These are phyloP conservation scores for Notoglanidium macrostoma DNA, from an alignment of 2,797 vertebrate species.

Conservation along the genomic window DNA sequence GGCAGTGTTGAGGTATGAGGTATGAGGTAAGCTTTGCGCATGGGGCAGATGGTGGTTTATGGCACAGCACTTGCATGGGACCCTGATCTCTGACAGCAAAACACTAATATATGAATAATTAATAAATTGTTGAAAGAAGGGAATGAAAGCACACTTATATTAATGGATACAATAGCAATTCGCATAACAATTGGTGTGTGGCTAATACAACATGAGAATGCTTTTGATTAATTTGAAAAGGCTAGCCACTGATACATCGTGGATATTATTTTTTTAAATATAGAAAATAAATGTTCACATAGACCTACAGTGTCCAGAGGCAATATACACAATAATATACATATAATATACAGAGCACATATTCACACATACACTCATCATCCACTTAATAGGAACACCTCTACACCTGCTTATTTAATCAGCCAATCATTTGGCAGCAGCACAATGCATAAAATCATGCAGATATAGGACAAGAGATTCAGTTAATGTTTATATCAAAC, in stretches of 20 bases:
- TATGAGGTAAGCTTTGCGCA: not conserved
- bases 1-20: constrained; percentile 7
- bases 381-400: not conserved
- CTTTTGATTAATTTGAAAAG: not conserved
- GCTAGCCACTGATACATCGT: not conserved
- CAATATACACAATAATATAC: not conserved
- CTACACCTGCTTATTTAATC: not conserved
- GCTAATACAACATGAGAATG: not conserved
- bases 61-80: not conserved
- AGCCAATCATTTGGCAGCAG: not conserved
- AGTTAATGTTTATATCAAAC: not conserved
- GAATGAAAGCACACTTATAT: not conserved
- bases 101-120: not conserved
- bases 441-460: not conserved
- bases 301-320: too few species aligned
- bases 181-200: not conserved
- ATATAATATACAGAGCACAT: not conserved
- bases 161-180: not conserved
- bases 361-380: not conserved
- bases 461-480: not conserved
- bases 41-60: not conserved
- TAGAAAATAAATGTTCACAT: not conserved
- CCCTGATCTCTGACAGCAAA: not conserved
- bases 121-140: not conserved
- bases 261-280: not conserved